These are phyloP conservation scores for Drosophila sechellia DNA, from an alignment of 1,140 invertebrate species.

Conservation along the genomic window DNA sequence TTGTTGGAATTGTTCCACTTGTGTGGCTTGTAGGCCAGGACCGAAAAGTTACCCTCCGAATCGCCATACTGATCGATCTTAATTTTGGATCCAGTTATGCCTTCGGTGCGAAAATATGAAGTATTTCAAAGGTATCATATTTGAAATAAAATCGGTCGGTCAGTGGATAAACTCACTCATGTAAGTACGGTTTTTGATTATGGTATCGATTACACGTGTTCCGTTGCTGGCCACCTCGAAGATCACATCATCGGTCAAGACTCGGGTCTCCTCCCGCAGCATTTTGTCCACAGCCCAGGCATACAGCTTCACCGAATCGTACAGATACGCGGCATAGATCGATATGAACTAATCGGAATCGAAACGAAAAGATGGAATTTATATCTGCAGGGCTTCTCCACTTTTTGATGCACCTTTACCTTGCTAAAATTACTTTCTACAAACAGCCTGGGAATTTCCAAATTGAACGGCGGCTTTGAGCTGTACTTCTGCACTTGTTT, in stretches of 20 bases:
- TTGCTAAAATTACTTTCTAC: conserved; percentile 86
- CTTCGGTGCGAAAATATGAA: conserved; percentile 85
- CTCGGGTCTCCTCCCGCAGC: conserved; percentile 87
- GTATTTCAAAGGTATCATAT: not conserved
- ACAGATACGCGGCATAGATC: conserved; percentile 97
- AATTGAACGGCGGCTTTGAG: conserved; percentile 85
- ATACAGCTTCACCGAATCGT: conserved; percentile 97
- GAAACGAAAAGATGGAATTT: too few species aligned
- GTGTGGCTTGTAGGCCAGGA: conserved; percentile 90
- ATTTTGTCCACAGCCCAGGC: conserved; percentile 92
- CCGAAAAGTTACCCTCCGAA: conserved; percentile 98
- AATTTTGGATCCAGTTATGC: conserved; percentile 96
- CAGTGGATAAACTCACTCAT: conserved; percentile 88
- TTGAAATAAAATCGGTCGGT: not conserved
- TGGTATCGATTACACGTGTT: conserved; percentile 91
- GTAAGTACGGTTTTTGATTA: conserved; percentile 91
- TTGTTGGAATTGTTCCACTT: conserved; percentile 85
- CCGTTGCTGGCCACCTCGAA: conserved; percentile 91
- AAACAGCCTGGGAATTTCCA: conserved; percentile 84
- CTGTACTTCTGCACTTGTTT: conserved; percentile 92
- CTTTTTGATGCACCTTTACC: conserved; percentile 82
- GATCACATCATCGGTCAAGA: conserved; percentile 87
- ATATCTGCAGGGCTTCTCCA: not conserved
- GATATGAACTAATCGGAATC: conserved; percentile 90
- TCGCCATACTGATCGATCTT: conserved; percentile 96